Percentiles rank a stretch among this genome's conserved stretches.
Evolutionary conservation across 2,797 vertebrate species (phyloP).

Genomic region (Danio aesculapii): DNA sequence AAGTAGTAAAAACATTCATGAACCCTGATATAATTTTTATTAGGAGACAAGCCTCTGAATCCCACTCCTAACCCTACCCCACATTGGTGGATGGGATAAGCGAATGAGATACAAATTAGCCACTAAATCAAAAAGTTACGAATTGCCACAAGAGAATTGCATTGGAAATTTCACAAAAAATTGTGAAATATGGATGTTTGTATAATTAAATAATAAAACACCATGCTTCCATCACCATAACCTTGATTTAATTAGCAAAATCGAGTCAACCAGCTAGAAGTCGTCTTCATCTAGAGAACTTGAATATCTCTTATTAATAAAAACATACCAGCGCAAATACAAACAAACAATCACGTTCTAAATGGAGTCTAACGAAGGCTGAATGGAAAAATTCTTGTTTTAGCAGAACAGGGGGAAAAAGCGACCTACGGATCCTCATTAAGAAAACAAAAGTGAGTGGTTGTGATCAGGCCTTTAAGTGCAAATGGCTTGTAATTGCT

Average conservation of each 20-base stretch:
- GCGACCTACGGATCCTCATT: conserved; percentile 29
- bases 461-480: conserved; percentile 51
- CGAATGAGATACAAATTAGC: too few relatives aligned
- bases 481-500: conserved; percentile 61
- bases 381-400: conserved; percentile 36
- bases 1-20: too few relatives aligned
- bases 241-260: not conserved
- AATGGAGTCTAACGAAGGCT: conserved; percentile 23
- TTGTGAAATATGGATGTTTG: not conserved
- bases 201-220: not conserved
- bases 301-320: not conserved
- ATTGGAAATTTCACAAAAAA: not conserved
- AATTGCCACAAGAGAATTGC: too few relatives aligned
- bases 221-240: not conserved
- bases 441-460: conserved; percentile 37
- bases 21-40: too few relatives aligned
- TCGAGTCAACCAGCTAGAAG: not conserved
- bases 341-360: conserved; percentile 31
- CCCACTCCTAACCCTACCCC: too few relatives aligned
- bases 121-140: too few relatives aligned
- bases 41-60: too few relatives aligned
- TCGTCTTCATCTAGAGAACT: not conserved
- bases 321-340: not conserved
- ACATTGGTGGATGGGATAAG: too few relatives aligned
- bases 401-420: not conserved